Conservation (phyloP, 2,888 invertebrate genomes). For the Microctonus hyperodae region DNA sequence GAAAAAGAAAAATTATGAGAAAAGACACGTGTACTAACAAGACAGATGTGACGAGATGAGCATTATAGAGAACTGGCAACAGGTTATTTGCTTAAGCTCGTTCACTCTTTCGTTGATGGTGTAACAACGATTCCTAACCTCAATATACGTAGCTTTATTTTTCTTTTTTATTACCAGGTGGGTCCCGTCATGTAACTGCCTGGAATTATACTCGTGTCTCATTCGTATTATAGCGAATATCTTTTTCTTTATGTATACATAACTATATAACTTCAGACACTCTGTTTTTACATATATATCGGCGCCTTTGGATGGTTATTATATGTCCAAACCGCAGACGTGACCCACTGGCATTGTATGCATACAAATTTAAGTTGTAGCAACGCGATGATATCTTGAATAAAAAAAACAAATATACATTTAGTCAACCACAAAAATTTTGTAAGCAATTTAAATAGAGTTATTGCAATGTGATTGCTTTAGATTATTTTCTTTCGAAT, state of each 20-base stretch:
- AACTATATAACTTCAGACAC: too few relatives aligned
- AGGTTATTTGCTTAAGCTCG: constrained; percentile 44
- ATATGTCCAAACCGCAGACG: constrained; percentile 15
- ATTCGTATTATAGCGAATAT: neutral
- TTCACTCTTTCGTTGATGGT: constrained; percentile 19
- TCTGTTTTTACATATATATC: neutral
- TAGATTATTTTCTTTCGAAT: neutral
- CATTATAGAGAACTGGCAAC: constrained; percentile 36
- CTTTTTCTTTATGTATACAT: neutral
- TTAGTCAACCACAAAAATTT: neutral
- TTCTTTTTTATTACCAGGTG: constrained; percentile 44
- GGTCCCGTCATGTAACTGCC: constrained; percentile 39
- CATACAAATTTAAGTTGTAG: neutral
- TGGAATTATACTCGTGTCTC: constrained; percentile 18
- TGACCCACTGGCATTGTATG: constrained; percentile 1
- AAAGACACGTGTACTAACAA: constrained; percentile 41
- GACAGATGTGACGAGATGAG: constrained; percentile 43
- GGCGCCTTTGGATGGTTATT: constrained; percentile 7
- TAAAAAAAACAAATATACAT: neutral
- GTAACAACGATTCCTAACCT: constrained; percentile 25
- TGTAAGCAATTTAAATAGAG: neutral
- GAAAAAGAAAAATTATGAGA: constrained; percentile 30
- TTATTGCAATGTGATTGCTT: neutral
- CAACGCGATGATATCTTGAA: neutral
- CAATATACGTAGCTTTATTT: constrained; percentile 6